phyloP scores from a whole-genome alignment of 2,113 vertebrate genomes.

The Pristiophorus japonicus region DNA sequence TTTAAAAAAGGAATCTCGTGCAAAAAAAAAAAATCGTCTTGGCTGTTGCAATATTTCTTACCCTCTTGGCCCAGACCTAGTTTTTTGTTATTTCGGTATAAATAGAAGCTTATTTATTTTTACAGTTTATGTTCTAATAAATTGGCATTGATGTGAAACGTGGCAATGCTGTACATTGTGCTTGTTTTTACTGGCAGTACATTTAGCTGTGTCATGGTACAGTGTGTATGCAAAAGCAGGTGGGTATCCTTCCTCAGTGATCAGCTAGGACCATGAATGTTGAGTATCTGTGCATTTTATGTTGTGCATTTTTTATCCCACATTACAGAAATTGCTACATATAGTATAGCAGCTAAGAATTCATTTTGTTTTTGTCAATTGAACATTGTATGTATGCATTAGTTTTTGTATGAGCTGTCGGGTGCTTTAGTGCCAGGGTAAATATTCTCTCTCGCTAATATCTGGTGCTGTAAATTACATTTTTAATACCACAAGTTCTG shows the following conservation, averaged over 20 bases:
- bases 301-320: not conserved
- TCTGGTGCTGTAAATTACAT: not conserved
- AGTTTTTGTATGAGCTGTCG: not conserved
- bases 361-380: not conserved
- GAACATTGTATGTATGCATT: not conserved
- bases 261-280: not conserved
- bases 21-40: not conserved
- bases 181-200: not conserved
- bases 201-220: not conserved
- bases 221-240: not conserved
- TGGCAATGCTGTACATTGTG: not conserved
- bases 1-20: not conserved
- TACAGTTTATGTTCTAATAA: not conserved
- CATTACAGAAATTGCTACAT: not conserved
- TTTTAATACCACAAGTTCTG: not conserved
- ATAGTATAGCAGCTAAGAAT: not conserved
- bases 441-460: not conserved
- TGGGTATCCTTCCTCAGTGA: not conserved
- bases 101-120: not conserved
- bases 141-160: not conserved
- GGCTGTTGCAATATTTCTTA: no score
- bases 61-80: not conserved
- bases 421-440: not conserved
- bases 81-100: not conserved
- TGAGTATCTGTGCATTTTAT: not conserved